These are phyloP conservation scores for Enteromius viviparus DNA, from an alignment of 2,797 vertebrate genomes.

Conservation along the genomic window DNA sequence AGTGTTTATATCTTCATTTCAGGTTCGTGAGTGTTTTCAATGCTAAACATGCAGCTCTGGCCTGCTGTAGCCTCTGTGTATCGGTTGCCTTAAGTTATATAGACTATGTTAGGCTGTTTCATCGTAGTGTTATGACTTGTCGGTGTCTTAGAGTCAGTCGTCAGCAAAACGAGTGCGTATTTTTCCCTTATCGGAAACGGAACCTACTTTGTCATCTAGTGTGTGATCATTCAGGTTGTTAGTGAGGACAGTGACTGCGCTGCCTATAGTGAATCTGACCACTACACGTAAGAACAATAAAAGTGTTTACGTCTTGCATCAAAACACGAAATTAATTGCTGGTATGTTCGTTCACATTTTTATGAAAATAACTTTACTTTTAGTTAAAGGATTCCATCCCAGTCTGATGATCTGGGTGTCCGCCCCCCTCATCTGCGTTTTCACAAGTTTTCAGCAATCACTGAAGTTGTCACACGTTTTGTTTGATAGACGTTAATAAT, in stretches of 20 bases:
- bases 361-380: conserved; percentile 8
- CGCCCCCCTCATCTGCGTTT: not conserved
- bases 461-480: conserved; percentile 14
- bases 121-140: conserved; percentile 38
- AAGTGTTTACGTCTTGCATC: conserved; percentile 23
- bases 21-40: conserved; percentile 29
- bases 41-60: conserved; percentile 52
- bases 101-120: conserved; percentile 43
- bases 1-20: conserved; percentile 46
- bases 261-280: conserved; percentile 23
- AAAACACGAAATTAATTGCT: not conserved
- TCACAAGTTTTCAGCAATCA: not conserved
- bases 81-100: conserved; percentile 60
- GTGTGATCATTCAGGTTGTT: conserved; percentile 35
- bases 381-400: not conserved
- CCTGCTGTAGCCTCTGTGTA: conserved; percentile 52
- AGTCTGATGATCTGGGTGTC: not conserved
- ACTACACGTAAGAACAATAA: conserved; percentile 20
- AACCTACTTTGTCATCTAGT: conserved; percentile 28
- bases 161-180: conserved; percentile 14
- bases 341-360: not conserved
- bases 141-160: conserved; percentile 43
- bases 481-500: not conserved
- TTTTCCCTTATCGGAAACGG: conserved; percentile 19
- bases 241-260: conserved; percentile 31